Evolutionary conservation across 2,888 invertebrate genomes (phyloP), one percentile per base, ranked within the genome.

Genomic region (Melieria omissa): DNA sequence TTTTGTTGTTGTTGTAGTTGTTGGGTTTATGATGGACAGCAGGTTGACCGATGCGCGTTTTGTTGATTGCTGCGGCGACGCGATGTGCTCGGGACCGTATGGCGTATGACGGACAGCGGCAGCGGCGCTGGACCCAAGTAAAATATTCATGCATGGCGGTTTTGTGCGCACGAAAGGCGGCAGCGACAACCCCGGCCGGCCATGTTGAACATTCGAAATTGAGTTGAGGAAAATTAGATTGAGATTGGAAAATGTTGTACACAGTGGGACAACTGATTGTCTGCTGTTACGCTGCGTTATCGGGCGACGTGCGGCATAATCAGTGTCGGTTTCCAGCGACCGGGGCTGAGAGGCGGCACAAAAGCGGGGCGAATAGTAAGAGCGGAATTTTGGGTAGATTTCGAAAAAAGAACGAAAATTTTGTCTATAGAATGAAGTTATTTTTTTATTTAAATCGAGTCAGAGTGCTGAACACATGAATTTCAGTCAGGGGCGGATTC

Each of bases 171-270:
- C 29, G 29, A 29, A 3, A 29, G 29, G 29, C 29, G 29, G 29
- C 29, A 29, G 29, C 29, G 29, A 2, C 29, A 29, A 29, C 3
- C 29, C 3, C 29, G 29, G 29, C 29, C 29, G 29, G 29, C 29
- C 29, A 29, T 29, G 29, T 29, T 29, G 29, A 29, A 29, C 29
- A 29, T 29, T 29, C 61, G 70, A 58, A 71, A 73, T 75, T 73
- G 72, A 75, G 72, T 75, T 74, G 71, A 76, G 60, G 67, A 60
- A 73, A 76, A 76, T 76, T 74, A 73, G 74, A 76, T 74, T 74
- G 72, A 72, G 70, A 75, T 75, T 73, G 73, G 70, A 73, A 71
- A 73, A 72, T 55, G 66, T 62, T 55, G 69, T 63, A 62, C 62
- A 41, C 69, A 63, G 71, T 65, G 70, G 68, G 63, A 69, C 58